phyloP scores from a whole-genome alignment of 2,797 vertebrate genomes.

The Schizopygopsis pylzovi region DNA sequence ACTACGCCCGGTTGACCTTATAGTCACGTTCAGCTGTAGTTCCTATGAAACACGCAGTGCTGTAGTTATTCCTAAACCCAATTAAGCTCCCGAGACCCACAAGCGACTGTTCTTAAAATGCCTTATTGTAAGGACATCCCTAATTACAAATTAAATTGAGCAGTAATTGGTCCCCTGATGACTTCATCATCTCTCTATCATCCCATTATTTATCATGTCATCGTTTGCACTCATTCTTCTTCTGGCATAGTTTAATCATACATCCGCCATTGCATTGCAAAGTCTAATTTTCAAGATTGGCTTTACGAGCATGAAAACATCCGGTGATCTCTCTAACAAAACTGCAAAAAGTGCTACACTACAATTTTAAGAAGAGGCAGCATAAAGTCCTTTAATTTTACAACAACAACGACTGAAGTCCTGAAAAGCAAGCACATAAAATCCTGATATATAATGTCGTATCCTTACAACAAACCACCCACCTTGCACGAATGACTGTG shows the following conservation, averaged over 20 bases:
- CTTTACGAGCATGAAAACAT: constrained; percentile 48
- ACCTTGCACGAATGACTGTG: constrained; percentile 61
- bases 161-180: constrained; percentile 70
- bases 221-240: constrained; percentile 62
- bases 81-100: constrained; percentile 59
- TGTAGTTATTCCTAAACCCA: constrained; percentile 58
- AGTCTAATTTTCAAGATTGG: constrained; percentile 64
- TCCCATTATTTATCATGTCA: constrained; percentile 69
- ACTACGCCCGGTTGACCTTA: neutral
- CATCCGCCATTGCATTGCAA: constrained; percentile 51
- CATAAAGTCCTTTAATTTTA: neutral
- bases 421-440: neutral
- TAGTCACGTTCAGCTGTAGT: constrained; percentile 45
- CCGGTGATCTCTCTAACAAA: neutral
- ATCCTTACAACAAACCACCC: constrained; percentile 64
- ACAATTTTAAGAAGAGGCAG: neutral
- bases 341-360: neutral
- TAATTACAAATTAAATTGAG: constrained; percentile 65
- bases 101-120: constrained; percentile 61
- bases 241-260: constrained; percentile 59
- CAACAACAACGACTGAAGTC: neutral
- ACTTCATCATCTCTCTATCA: constrained; percentile 71
- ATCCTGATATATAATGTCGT: constrained; percentile 27
- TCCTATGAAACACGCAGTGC: constrained; percentile 45
- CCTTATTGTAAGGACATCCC: constrained; percentile 60